Evolutionary conservation across 2,888 invertebrate species (phyloP), one percentile per base, ranked within the genome.

Genomic region (Linhomoeus sp.): DNA sequence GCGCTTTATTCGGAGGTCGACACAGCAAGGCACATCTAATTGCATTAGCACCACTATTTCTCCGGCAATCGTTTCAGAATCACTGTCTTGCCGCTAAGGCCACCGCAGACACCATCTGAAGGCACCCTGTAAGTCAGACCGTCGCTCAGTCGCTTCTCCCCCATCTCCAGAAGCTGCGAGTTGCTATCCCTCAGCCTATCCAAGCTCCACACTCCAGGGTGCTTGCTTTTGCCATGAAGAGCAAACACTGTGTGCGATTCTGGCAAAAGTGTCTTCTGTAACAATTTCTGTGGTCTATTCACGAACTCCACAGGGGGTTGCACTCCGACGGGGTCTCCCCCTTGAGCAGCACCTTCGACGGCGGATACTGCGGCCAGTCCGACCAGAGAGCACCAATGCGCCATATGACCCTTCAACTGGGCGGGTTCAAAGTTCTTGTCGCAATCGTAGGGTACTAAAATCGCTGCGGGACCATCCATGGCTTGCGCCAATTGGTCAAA

Each of bases 371-470:
- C 5, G 9, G 20, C 22, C 3, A 40, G 39, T n/a, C 55, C 47
- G 20, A 56, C 55, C n/a, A 60, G 43, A 1, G 58, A 22, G 7
- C 55, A 47, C 61, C 61, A 61, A 48, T 61, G 61, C 1, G 61
- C 58, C 12, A 45, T 51, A 41, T 55, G 45, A 7, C 61, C 61
- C 22, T 53, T 51, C 15, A 37, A 35, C 1, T 50, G 25, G 35
- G 48, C 48, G 7, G 61, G 59, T 41, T 55, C 56, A 44, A 52
- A 55, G 39, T 61, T 58, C 33, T 56, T 56, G 44, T 62, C 61
- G 38, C 55, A 58, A 48, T 61, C 61, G 45, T 61, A 62, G 2
- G 61, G 55, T 2, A 61, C 50, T 15, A 60, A 40, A 40, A 55
- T 29, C 12, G 29, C 29, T 9, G 12, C 5, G 12, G 5, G 5